Evolutionary conservation across 2,888 invertebrate species (phyloP).

Genomic region (Synergus laeviventris): DNA sequence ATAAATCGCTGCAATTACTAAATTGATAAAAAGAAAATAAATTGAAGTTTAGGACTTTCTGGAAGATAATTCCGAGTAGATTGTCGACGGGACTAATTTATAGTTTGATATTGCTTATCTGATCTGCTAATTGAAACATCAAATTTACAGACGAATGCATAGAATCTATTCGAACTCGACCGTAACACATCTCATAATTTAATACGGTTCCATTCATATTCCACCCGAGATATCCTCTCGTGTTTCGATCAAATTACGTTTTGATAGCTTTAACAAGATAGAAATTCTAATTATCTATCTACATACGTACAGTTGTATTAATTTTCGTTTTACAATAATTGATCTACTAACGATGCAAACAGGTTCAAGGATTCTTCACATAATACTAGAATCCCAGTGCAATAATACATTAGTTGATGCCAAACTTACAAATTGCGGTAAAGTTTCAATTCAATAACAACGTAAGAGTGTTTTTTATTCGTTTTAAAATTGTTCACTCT

Average conservation of each 20-base stretch:
- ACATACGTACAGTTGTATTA: not conserved
- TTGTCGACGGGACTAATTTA: slow-evolving; percentile 20
- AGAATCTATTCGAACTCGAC: slow-evolving; percentile 21
- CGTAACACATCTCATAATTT: slow-evolving; percentile 38
- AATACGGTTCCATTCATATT: slow-evolving; percentile 35
- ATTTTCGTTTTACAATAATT: not conserved
- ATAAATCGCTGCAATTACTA: too few relatives aligned
- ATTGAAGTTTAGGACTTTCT: not conserved
- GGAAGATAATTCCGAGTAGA: not conserved
- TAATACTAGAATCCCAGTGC: not conserved
- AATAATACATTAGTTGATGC: too few relatives aligned
- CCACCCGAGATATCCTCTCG: slow-evolving; percentile 27
- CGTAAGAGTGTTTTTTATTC: too few relatives aligned
- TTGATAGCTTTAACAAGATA: slow-evolving; percentile 18
- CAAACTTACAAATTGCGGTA: too few relatives aligned
- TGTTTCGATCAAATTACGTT: slow-evolving; percentile 30
- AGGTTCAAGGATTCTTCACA: not conserved
- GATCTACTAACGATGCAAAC: not conserved
- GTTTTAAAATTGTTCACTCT: too few relatives aligned
- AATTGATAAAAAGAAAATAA: not conserved
- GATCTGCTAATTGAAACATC: slow-evolving; percentile 39
- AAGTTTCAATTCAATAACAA: too few relatives aligned
- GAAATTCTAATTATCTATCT: slow-evolving; percentile 13
- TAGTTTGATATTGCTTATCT: slow-evolving; percentile 36
- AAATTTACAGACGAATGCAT: slow-evolving; percentile 33